Conservation (phyloP, 2,888 invertebrate genomes). For the Therioaphis trifolii region DNA sequence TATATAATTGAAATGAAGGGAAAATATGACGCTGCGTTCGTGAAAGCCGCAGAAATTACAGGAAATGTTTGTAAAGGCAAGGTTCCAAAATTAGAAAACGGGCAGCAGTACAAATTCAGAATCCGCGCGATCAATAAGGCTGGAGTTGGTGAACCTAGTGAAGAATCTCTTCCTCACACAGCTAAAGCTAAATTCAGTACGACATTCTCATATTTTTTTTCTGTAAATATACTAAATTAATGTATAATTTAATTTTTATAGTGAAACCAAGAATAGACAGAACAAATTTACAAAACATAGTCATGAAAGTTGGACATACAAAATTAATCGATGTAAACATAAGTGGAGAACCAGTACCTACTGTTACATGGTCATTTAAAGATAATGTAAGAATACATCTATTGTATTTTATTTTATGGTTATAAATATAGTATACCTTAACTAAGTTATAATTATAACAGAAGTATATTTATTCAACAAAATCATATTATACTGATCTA, state of each 20-base stretch:
- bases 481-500: no score
- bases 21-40: conserved; percentile 84
- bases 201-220: conserved; percentile 71
- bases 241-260: conserved; percentile 69
- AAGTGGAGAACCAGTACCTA: conserved; percentile 93
- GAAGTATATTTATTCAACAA: no score
- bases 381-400: conserved; percentile 70
- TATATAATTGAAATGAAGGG: conserved; percentile 94
- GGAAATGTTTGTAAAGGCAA: conserved; percentile 88
- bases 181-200: conserved; percentile 89
- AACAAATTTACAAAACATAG: conserved; percentile 84
- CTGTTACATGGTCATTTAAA: conserved; percentile 88
- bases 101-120: conserved; percentile 95
- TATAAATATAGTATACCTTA: no score
- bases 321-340: conserved; percentile 88
- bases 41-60: conserved; percentile 85
- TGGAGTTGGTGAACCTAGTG: conserved; percentile 91
- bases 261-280: conserved; percentile 95
- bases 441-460: background rate
- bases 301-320: conserved; percentile 88
- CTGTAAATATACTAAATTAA: background rate
- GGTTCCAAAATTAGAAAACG: conserved; percentile 90
- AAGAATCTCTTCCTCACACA: conserved; percentile 91
- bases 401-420: background rate
- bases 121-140: conserved; percentile 95